Conservation (phyloP, 2,113 vertebrate species). For the Leiothrix lutea region DNA sequence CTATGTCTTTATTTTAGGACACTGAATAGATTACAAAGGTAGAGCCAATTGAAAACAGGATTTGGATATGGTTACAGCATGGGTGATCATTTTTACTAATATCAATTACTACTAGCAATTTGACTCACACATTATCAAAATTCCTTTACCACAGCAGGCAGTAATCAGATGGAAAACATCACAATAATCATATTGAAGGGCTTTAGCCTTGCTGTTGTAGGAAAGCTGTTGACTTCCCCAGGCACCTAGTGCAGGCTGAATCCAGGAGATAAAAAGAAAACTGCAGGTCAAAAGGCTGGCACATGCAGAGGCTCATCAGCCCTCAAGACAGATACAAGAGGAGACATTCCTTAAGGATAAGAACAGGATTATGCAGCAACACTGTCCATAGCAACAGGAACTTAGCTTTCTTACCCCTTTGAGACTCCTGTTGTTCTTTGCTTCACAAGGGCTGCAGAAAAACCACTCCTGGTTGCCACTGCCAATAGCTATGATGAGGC, state of each 20-base stretch:
- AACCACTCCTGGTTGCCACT: neutral
- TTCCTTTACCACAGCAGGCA: neutral
- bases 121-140: neutral
- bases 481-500: neutral
- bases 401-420: neutral
- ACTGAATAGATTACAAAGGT: neutral
- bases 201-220: neutral
- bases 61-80: neutral
- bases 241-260: neutral
- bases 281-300: neutral
- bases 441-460: neutral
- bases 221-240: neutral
- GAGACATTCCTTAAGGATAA: neutral
- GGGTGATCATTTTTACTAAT: neutral
- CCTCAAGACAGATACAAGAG: neutral
- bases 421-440: neutral
- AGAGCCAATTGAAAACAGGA: neutral
- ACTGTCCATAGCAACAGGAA: neutral
- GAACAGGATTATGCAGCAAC: neutral
- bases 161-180: neutral
- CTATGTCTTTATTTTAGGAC: neutral
- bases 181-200: neutral
- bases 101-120: neutral
- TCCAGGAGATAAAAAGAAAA: neutral
- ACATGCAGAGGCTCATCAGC: neutral